phyloP scores from a whole-genome alignment of 2,113 vertebrate genomes.

The Pitta sordida region DNA sequence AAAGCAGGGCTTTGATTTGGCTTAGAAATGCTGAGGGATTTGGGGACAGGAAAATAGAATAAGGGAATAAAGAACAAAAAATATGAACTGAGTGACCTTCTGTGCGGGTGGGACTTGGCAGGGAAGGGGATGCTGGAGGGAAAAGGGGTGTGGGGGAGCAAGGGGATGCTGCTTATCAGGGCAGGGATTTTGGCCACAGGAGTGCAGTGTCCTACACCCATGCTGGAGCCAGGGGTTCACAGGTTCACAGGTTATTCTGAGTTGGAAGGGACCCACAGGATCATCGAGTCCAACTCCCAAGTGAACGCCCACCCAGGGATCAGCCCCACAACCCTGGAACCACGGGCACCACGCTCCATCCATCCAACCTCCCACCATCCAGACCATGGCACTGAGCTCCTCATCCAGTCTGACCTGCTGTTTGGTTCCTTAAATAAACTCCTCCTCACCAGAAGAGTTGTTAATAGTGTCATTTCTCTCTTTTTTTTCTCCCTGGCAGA shows the following conservation, averaged over 20 bases:
- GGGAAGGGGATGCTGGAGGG: background rate
- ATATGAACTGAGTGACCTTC: background rate
- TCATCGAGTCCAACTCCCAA: too few species aligned
- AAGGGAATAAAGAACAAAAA: background rate
- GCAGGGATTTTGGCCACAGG: background rate
- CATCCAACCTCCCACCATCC: too few species aligned
- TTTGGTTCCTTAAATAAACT: background rate
- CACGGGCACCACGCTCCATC: too few species aligned
- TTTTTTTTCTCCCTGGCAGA: background rate
- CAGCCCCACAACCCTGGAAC: too few species aligned
- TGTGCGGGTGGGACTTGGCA: rapidly evolving
- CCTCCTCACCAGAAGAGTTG: rapidly evolving
- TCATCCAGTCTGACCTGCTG: too few species aligned
- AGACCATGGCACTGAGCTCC: too few species aligned
- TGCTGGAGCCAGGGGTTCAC: background rate
- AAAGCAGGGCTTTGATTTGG: background rate
- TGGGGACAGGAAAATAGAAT: background rate
- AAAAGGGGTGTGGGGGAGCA: background rate
- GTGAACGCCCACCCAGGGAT: too few species aligned
- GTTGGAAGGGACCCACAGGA: too few species aligned
- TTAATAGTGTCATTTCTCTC: background rate
- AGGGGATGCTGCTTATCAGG: background rate
- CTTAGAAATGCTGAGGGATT: background rate
- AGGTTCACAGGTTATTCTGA: too few species aligned
- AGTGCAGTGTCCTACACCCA: rapidly evolving